Base-by-base conservation (phyloP, 2,888 invertebrate genomes). In the Kuschelorhynchus macadamiae region DNA sequence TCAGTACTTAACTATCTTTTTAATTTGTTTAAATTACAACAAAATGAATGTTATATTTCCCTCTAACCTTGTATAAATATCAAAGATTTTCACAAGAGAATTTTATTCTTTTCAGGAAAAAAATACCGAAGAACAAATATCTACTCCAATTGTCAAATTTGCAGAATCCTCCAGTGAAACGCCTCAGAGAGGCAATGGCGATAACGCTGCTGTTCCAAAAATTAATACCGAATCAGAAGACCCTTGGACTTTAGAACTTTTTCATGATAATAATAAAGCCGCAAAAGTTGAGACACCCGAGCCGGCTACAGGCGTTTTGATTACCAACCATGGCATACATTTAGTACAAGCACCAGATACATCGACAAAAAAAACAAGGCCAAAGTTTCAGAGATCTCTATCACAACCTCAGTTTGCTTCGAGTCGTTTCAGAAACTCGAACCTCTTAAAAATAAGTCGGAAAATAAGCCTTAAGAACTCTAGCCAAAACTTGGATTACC, bases 241-340 rank as follows among this genome's bases (percentile, higher is more conserved):
- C 72, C 82, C 83, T 7, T 82, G 81, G 78, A 74, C 80, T 33
- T 71, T 83, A 46, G 83, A 83, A 66, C 70, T 83, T 41, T 84
- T 83, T 72, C 81, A 81, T 25, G 57, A 63, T 12, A 42, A 42
- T 14, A 65, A 67, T 4, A 75, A 72, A 67, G 36, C 73, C 8
- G 53, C 64, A 14, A 66, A 73, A 50, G 71, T 67, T 47, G 71
- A 72, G 33, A 71, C 74, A 5, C 69, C 75, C 39, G 59, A 72
- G 49, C 73, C 71, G 16, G 76, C 76, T 14, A 71, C 79, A 2
- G 79, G 79, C 49, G 75, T 81, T 33, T 67, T 81, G 32, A 79
- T 80, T 30, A 80, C 80, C 4, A 79, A 81, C 57, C 78, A 78
- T 55, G 81, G 79, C 5, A 80, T 80, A 33, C 79, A 81, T 57